Base-by-base conservation (phyloP, 92 coral and sea anemone species). In the Parazoanthus atlanticus region DNA sequence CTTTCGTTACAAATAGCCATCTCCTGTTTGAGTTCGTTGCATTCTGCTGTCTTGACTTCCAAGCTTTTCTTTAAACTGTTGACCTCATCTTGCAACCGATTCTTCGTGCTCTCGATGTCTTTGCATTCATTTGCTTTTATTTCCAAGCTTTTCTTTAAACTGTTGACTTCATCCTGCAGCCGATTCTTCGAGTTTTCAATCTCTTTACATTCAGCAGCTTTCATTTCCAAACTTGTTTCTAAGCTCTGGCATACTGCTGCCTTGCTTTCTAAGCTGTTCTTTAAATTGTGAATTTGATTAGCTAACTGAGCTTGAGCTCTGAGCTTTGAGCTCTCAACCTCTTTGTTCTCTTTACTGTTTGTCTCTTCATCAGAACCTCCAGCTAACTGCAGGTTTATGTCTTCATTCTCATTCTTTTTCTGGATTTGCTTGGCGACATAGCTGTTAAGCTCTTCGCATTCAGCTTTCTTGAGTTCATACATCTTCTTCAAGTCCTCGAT, bases 381-480 rank as follows among this genome's bases (percentile, higher is more conserved):
- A 3, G 40, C 29, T 8, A 74, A 74, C 26, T 74, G 47, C 32
- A 46, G 82, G 66, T 78, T 47, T 3, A 46, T 40, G 7, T 43
- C 82, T 78, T 78, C 82, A 47, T 43, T 43, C 8, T 61, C 74
- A 21, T 43, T 34, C 85, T 58, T 34, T 81, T 61, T 73, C 71
- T 31, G 73, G 52, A 74, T 49, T 58, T 81, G 85, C 72, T 23
- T 61, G 5, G 71, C 85, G 38, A 81, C 3, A 32, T 76, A 76
- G 28, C 80, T 76, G 21, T 76, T 38, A 0, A 81, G 85, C 29
- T 61, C 46, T 3, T 81, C 85, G 21, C 85, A 81, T 81, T 81
- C 74, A 56, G 74, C 46, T 81, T 36, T 56, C 47, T 81, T 81
- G 8, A 58, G 41, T 32, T 81, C 85, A 36, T 56, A 81, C 85